Evolutionary conservation across 1,140 invertebrate species (phyloP), one percentile per base, ranked within the genome.

Genomic region (Drosophila watanabei): DNA sequence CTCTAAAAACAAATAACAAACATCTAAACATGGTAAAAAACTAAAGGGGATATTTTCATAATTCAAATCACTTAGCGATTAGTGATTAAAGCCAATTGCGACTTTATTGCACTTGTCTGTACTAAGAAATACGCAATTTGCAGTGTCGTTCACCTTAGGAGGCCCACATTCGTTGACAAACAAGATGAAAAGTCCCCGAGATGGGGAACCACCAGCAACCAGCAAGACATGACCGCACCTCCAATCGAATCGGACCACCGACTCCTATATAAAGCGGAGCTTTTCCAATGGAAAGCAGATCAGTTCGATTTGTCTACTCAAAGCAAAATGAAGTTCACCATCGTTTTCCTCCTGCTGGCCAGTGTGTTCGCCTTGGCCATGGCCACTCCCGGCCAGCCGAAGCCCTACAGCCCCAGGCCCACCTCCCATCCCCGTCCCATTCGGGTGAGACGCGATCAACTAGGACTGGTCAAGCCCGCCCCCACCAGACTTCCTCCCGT

Each of bases 391-490:
- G 75, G 57, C 32, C 57, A 79, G 37, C 77, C 65, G 2, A 24
- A 30, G 2, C 77, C 77, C 2, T 46, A 58, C 24, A 72, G 58
- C n/a, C 76, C 77, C 4, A 69, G 77, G 11, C 77, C 77, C 30
- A 79, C 77, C 52, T 73, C 66, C 30, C 60, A 64, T 73, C 77
- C 76, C 3, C 63, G 75, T 46, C 75, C 76, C 3, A 83, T 84
- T 28, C 80, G 82, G 10, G 80, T 83, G 43, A 59, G 82, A 24
- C 75, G 82, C 11, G 56, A 77, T 76, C 71, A 43, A n/a, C 63
- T 76, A 46, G 71, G 43, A 51, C 32, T 69, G 30, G 16, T 54
- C 35, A 41, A 56, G 18, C 16, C 41, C 8, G 59, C 28, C n/a
- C 48, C 35, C 18, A 24, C 20, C 1, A 41, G 20, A 35, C 52